phyloP scores from a whole-genome alignment of 2,113 vertebrate species.

The Microtus ochrogaster region DNA sequence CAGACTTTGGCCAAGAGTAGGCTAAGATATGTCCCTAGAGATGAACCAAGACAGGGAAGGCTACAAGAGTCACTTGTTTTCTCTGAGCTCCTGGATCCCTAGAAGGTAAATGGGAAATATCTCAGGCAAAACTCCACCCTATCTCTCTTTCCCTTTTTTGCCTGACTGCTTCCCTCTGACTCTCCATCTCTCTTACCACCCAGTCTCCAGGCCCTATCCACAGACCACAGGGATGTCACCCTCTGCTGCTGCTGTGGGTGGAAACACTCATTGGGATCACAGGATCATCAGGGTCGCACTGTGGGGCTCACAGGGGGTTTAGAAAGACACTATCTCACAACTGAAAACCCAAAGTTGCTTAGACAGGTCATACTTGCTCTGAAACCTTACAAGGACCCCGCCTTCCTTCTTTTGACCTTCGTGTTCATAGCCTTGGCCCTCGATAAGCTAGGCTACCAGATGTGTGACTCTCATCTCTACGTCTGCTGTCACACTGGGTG shows the following conservation, averaged over 20 bases:
- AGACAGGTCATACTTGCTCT: not conserved
- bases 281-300: not conserved
- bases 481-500: not conserved
- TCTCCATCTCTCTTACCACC: not conserved
- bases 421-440: not conserved
- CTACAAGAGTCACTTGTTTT: not conserved
- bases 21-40: not conserved
- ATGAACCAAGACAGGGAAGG: not conserved
- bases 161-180: not conserved
- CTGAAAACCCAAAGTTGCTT: not conserved
- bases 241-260: not conserved
- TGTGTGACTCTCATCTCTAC: not conserved
- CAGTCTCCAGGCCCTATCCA: not conserved
- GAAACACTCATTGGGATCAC: not conserved
- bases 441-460: not conserved
- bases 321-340: not conserved
- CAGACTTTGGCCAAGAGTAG: not conserved
- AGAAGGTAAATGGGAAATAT: not conserved
- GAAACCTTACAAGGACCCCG: not conserved
- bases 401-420: not conserved
- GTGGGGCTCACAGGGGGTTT: too few relatives aligned
- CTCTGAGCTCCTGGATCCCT: not conserved
- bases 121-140: not conserved
- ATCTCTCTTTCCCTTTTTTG: not conserved
- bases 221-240: not conserved